Base-by-base conservation (phyloP, 2,113 vertebrate genomes). In the Galbula dea region DNA sequence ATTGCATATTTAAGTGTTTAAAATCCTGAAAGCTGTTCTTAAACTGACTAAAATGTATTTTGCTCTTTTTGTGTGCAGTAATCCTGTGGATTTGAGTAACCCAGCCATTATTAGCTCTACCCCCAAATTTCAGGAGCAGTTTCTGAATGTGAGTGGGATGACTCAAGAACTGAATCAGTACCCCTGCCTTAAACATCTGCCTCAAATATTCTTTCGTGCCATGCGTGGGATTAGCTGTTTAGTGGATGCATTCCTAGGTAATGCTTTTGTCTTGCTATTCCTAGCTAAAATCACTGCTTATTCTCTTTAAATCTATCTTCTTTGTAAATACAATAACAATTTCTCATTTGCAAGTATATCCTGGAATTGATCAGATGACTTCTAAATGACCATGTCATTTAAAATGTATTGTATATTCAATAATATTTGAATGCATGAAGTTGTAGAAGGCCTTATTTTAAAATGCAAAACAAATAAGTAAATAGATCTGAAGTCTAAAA, bases 31-130 rank as follows among this genome's bases (percentile, higher is more conserved):
- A 65, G 20, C 29, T 85, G 12, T 59, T 85, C n/a, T 81, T 85
- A 26, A 93, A 49, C 61, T 62, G 34, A 90, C 63, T 91, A 32
- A 78, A 57, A 13, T 57, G 8, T 39, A 10, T 63, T 76, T 74
- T 91, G 7, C 32, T 90, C 24, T 82, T 45, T 67, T 81, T 82
- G 39, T 93, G 27, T 84, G 49, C 95, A 99, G 99, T 96, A 99
- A 99, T 97, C 99, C 99, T 30, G 99, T 99, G 98, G 99, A 99
- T 97, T 98, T 99, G 97, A 99, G 99, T 98, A 99, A 99, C 96
- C 99, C 99, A 91, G 98, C 98, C 78, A 98, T 99, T 96, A 98
- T 99, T 96, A 99, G 99, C 97, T 99, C 99, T 96, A 99, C 99
- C 75, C 99, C 99, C 86, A 99, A 99, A 97, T 99, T 99, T 98